Evolutionary conservation across 2,888 invertebrate genomes (phyloP).

Genomic region (Drosophila helvetica): DNA sequence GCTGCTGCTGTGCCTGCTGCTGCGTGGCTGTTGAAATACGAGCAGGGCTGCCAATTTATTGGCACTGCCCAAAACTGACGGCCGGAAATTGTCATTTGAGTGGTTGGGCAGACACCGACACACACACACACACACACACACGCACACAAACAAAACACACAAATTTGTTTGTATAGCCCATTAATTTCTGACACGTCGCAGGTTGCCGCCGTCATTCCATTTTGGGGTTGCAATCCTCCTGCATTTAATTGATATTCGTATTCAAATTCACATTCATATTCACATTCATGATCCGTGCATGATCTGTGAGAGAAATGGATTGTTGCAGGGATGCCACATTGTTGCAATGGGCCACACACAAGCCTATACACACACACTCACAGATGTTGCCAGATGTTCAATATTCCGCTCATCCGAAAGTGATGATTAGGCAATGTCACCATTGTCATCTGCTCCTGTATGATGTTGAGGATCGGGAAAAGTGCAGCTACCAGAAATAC

Average conservation of each 20-base stretch:
- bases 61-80: conserved; percentile 71
- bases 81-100: conserved; percentile 78
- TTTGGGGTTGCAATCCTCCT: conserved; percentile 32
- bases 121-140: neutral
- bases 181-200: conserved; percentile 74
- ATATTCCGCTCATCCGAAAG: too few relatives aligned
- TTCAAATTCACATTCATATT: conserved; percentile 2
- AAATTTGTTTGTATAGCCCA: conserved; percentile 51
- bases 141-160: conserved; percentile 2
- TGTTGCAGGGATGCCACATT: too few relatives aligned
- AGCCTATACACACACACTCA: too few relatives aligned
- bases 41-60: conserved; percentile 77
- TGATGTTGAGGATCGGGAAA: too few relatives aligned
- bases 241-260: conserved; percentile 31
- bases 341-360: too few relatives aligned
- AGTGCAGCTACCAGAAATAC: too few relatives aligned
- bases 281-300: too few relatives aligned
- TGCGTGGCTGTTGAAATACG: conserved; percentile 69
- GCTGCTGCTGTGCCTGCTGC: conserved; percentile 21
- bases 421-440: too few relatives aligned
- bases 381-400: too few relatives aligned
- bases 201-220: conserved; percentile 36
- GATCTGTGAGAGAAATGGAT: too few relatives aligned
- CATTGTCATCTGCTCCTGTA: too few relatives aligned
- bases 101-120: conserved; percentile 55